Evolutionary conservation across 2,797 vertebrate genomes (phyloP), one percentile per base, ranked within the genome.

Genomic region (Siniperca scherzeri): DNA sequence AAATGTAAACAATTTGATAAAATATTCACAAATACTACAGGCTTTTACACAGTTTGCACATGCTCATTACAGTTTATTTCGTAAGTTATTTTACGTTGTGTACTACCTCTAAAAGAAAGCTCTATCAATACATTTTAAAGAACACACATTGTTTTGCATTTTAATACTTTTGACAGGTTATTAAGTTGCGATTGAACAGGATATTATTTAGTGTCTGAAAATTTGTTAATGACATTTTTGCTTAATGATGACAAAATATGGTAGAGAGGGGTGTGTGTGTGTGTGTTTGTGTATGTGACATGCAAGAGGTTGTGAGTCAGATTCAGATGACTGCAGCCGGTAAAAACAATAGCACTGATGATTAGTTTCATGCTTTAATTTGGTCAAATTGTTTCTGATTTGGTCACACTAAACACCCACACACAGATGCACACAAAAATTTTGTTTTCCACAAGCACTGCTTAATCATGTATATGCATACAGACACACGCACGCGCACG

Each of bases 331-430:
- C 72, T 36, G 67, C 42, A 80, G 81, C 19, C 6, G 11, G 56
- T 77, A 67, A 80, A 73, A 82, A 62, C 57, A 83, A 57, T 53
- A 38, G 50, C 44, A 25, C 22, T 74, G 50, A 69, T 69, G 48
- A 84, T 64, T 78, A 53, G 70, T 75, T 85, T 68, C 50, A 73
- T 16, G 70, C 66, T 81, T 77, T 83, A 69, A 79, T 81, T 80
- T 86, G 38, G 52, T 68, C 46, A 78, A 87, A 76, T 74, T 79
- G 57, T 77, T 86, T 67, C 52, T 66, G 33, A 78, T 85, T 84
- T 81, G 46, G 84, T 86, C 80, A 86, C 69, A 53, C 27, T 78
- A 30, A 60, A 80, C 74, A 67, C 40, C 69, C 77, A 68, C 69
- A 74, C 72, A 71, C 46, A 70, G 40, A 68, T 42, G n/a, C 52